A percentile compares a stretch with the other conserved stretches of the same genome.
phyloP scores from a whole-genome alignment of 1,140 invertebrate species.

The Aphelenchoides avenae region DNA sequence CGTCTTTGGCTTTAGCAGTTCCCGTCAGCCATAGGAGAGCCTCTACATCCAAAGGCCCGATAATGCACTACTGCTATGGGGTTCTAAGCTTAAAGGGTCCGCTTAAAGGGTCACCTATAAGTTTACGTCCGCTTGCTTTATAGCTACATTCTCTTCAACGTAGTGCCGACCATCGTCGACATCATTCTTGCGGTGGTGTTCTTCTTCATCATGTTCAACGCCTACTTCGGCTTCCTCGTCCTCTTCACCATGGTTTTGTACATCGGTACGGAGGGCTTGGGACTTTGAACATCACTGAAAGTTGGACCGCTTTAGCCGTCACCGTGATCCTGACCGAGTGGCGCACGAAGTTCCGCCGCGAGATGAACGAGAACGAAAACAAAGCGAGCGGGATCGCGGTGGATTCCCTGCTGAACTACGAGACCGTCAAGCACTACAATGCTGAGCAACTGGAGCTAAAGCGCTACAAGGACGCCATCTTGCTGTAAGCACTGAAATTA shows the following conservation, averaged over 20 bases:
- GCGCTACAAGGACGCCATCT: conserved; percentile 70
- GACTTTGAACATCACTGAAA: not conserved
- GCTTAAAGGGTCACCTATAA: not conserved
- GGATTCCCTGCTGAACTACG: conserved; percentile 93
- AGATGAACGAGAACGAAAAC: conserved; percentile 89
- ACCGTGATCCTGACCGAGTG: conserved; percentile 87
- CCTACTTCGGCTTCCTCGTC: conserved; percentile 87
- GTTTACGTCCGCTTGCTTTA: conserved; percentile 34
- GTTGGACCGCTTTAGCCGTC: conserved; percentile 64
- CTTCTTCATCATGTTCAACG: conserved; percentile 80
- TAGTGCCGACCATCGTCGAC: conserved; percentile 83
- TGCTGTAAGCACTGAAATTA: conserved; percentile 6
- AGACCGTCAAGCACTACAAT: conserved; percentile 95
- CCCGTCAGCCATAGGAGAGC: too few species aligned
- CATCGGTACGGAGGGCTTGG: conserved; percentile 69
- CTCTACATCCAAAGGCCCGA: too few species aligned
- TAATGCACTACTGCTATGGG: too few species aligned
- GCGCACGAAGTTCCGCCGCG: conserved; percentile 84
- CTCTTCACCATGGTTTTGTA: conserved; percentile 85
- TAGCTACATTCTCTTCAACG: conserved; percentile 67
- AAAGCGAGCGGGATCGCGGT: conserved; percentile 81
- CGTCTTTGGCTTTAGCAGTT: too few species aligned
- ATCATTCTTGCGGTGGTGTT: conserved; percentile 85
- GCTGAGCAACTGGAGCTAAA: conserved; percentile 84
- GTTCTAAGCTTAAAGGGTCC: conserved; percentile 8